Conservation (phyloP, 35 echinoderm and acorn worm species). For the Stichopus chloronotus region DNA sequence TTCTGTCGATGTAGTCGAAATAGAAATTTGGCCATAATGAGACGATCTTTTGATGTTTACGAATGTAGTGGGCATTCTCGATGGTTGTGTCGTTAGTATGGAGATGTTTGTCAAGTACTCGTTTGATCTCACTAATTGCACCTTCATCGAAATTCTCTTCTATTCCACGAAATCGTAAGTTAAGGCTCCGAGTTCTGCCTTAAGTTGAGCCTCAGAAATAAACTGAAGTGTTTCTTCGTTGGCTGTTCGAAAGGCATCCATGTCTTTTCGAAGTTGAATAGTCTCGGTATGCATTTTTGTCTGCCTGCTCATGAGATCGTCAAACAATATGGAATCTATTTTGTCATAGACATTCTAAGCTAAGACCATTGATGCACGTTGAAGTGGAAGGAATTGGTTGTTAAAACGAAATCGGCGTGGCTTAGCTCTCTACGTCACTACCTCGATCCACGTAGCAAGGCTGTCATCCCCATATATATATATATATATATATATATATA, state of each 20-base stretch:
- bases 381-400: no score
- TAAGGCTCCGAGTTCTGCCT: neutral
- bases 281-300: no score
- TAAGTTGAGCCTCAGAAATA: neutral
- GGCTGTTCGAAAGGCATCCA: neutral
- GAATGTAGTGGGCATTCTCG: neutral
- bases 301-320: no score
- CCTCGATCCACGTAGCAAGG: no score
- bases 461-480: no score
- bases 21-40: neutral
- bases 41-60: conserved; percentile 11
- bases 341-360: no score
- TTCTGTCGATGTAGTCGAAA: neutral
- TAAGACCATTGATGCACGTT: no score
- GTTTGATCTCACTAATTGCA: neutral
- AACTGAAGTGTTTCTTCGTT: neutral
- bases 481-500: no score
- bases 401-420: no score
- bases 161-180: neutral
- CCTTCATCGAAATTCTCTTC: neutral
- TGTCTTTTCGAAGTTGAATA: no score
- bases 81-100: neutral
- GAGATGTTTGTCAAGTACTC: neutral
- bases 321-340: no score
- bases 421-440: no score